These are phyloP conservation scores for Phalloptychus januarius DNA, from an alignment of 2,797 vertebrate genomes.

Conservation along the genomic window DNA sequence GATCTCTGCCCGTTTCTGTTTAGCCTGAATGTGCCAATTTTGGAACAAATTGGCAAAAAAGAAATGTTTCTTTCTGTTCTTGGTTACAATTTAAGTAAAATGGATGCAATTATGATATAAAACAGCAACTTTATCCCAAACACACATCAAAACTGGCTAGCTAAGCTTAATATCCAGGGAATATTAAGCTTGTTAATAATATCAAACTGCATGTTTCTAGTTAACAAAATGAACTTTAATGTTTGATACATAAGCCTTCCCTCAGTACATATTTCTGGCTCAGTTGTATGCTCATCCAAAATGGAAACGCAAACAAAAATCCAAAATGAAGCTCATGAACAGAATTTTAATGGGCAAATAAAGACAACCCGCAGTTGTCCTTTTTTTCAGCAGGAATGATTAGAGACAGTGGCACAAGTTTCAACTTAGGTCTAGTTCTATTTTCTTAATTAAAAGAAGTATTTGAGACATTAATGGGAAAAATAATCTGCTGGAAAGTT, in stretches of 20 bases:
- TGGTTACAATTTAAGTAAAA: neutral
- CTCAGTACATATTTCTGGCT: neutral
- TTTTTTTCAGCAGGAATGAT: neutral
- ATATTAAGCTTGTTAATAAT: neutral
- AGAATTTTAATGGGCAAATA: neutral
- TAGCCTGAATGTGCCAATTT: neutral
- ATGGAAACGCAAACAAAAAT: slow-evolving; percentile 18
- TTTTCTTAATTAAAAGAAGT: neutral
- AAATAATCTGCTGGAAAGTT: slow-evolving; percentile 2
- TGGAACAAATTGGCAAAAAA: neutral
- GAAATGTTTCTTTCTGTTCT: too few species aligned
- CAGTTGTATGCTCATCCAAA: neutral
- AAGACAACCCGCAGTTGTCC: neutral
- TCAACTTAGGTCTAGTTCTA: neutral
- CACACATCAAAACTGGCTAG: neutral
- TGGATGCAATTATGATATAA: neutral
- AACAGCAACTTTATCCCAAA: neutral
- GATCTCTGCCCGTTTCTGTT: neutral
- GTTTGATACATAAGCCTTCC: neutral
- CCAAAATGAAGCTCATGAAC: neutral
- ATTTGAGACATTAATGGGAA: neutral
- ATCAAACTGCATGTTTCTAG: neutral
- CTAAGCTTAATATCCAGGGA: neutral
- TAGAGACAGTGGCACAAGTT: slow-evolving; percentile 11
- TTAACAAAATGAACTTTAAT: slow-evolving; percentile 9